Conservation (phyloP, 2,113 vertebrate species). For the Artemisiospiza belli region DNA sequence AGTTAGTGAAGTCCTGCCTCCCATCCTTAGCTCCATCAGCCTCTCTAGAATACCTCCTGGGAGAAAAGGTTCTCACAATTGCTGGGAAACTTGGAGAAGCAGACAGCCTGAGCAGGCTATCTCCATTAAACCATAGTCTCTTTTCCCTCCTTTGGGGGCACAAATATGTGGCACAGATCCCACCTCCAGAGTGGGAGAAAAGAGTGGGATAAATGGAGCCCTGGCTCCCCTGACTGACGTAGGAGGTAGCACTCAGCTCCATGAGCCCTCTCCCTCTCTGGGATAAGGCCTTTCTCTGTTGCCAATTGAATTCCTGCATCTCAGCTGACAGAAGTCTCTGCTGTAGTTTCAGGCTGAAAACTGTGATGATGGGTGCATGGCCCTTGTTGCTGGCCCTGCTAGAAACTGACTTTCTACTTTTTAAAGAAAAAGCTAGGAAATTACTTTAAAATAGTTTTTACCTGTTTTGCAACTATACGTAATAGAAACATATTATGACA, state of each 20-base stretch:
- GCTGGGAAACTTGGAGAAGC: slow-evolving; percentile 22
- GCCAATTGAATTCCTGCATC: background rate
- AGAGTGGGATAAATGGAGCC: background rate
- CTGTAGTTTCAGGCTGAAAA: background rate
- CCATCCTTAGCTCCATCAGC: background rate
- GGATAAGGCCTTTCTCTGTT: background rate
- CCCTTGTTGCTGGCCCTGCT: background rate
- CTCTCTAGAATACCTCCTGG: background rate
- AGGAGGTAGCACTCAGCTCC: background rate
- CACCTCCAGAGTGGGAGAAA: slow-evolving; percentile 13
- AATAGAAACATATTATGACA: background rate
- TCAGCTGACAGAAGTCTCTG: background rate
- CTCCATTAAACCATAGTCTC: background rate
- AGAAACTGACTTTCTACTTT: background rate
- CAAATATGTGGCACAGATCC: slow-evolving; percentile 35
- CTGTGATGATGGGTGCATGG: background rate
- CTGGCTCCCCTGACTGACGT: background rate
- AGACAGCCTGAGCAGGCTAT: background rate
- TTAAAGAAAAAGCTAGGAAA: background rate
- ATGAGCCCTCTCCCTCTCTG: background rate
- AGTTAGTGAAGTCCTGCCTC: background rate
- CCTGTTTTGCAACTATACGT: background rate
- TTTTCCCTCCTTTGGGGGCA: slow-evolving; percentile 3
- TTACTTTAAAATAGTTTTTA: background rate
- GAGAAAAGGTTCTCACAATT: slow-evolving; percentile 30